These are phyloP conservation scores for Ceryle rudis DNA, from an alignment of 2,797 vertebrate species.

Conservation along the genomic window DNA sequence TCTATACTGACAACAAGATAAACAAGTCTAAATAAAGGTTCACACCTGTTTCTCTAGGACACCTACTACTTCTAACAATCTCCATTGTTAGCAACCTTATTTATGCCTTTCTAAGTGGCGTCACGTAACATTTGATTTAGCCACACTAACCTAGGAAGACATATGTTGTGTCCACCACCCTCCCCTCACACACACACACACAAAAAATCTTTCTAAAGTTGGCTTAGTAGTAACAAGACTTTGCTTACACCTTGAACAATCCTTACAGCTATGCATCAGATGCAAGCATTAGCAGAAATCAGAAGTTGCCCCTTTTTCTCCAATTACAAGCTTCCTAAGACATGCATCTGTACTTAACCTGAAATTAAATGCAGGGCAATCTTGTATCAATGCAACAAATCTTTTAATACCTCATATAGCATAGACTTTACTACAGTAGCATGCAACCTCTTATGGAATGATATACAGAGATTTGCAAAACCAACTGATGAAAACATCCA, in stretches of 20 bases:
- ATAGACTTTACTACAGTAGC: not conserved
- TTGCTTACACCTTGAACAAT: not conserved
- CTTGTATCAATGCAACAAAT: constrained; percentile 31
- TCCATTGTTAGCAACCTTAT: not conserved
- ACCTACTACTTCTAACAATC: not conserved
- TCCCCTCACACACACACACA: not conserved
- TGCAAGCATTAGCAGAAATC: not conserved
- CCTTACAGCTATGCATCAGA: not conserved
- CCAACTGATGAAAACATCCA: not conserved
- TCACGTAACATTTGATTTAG: not conserved
- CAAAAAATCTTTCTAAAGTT: not conserved
- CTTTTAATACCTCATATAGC: not conserved
- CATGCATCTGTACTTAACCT: not conserved
- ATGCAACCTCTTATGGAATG: not conserved
- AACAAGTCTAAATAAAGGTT: constrained; percentile 14
- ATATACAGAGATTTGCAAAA: not conserved
- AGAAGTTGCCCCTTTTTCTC: not conserved
- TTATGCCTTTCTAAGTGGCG: not conserved
- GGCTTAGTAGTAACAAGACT: not conserved
- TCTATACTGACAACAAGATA: not conserved
- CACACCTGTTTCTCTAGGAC: not conserved
- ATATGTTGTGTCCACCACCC: accelerated
- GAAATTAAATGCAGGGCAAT: not conserved
- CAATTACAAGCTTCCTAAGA: not conserved
- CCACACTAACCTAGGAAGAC: not conserved